Percentiles rank a stretch among this genome's conserved stretches.
phyloP scores from a whole-genome alignment of 1,140 invertebrate genomes.

The Brachystomella parvula region DNA sequence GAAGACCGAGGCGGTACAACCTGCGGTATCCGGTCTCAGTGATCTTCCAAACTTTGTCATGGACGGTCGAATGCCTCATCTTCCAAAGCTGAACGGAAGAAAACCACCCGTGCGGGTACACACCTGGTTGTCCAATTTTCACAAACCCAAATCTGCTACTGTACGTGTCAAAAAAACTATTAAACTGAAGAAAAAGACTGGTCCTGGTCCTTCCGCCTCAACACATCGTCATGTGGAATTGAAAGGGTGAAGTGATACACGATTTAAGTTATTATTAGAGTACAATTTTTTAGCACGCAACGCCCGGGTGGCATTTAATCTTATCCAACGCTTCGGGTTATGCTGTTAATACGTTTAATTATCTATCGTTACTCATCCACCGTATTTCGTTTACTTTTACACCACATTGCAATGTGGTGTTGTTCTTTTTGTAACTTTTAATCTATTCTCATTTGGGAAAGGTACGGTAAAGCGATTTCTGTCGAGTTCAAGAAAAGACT shows the following conservation, averaged over 20 bases:
- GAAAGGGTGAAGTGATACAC: background rate
- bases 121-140: constrained; percentile 5
- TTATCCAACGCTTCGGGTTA: too few species aligned
- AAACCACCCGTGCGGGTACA: background rate
- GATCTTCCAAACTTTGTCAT: constrained; percentile 15
- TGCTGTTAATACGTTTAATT: too few species aligned
- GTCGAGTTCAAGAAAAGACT: too few species aligned
- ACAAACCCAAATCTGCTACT: background rate
- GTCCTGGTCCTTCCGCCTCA: background rate
- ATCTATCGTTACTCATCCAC: too few species aligned
- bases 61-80: constrained; percentile 1
- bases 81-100: background rate
- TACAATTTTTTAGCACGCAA: background rate
- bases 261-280: background rate
- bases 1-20: too few species aligned
- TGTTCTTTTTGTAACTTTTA: too few species aligned
- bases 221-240: background rate
- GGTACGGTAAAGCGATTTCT: too few species aligned
- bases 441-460: too few species aligned
- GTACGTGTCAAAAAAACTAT: background rate
- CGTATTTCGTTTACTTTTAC: too few species aligned
- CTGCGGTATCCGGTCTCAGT: background rate
- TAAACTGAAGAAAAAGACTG: background rate
- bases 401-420: too few species aligned
- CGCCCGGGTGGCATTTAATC: background rate